These are phyloP conservation scores for Spatulosminthurus flaviceps DNA, from an alignment of 2,888 invertebrate species.

Conservation along the genomic window DNA sequence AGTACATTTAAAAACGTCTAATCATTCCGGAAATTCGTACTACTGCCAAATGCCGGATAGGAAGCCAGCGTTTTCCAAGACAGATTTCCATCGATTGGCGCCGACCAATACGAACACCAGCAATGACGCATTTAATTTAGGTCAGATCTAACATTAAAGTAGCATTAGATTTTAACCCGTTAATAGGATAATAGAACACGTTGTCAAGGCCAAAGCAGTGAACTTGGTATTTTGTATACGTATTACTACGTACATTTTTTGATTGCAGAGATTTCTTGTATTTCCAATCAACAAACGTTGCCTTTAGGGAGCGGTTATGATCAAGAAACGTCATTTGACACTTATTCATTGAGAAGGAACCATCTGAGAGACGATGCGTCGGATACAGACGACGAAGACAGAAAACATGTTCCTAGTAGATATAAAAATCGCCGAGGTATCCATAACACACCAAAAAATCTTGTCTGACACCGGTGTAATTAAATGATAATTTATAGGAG, in stretches of 20 bases:
- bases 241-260: neutral
- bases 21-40: constrained; percentile 29
- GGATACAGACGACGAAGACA: constrained; percentile 36
- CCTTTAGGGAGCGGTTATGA: constrained; percentile 42
- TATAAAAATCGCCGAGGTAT: constrained; percentile 45
- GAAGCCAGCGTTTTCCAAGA: constrained; percentile 5
- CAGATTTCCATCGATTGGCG: constrained; percentile 30
- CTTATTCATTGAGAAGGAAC: constrained; percentile 27
- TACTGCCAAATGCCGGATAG: constrained; percentile 39
- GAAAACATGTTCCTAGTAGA: constrained; percentile 47
- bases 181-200: neutral
- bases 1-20: neutral
- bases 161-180: neutral
- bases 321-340: constrained; percentile 44
- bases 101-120: neutral
- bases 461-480: too few relatives aligned
- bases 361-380: neutral
- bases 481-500: too few relatives aligned
- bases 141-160: neutral
- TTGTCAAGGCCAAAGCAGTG: too few relatives aligned
- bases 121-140: constrained; percentile 42
- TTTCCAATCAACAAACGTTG: constrained; percentile 48
- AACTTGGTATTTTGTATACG: neutral
- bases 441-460: too few relatives aligned
- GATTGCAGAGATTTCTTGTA: constrained; percentile 42